Base-by-base conservation (phyloP, 2,797 vertebrate species). In the Craterocephalus amniculus region DNA sequence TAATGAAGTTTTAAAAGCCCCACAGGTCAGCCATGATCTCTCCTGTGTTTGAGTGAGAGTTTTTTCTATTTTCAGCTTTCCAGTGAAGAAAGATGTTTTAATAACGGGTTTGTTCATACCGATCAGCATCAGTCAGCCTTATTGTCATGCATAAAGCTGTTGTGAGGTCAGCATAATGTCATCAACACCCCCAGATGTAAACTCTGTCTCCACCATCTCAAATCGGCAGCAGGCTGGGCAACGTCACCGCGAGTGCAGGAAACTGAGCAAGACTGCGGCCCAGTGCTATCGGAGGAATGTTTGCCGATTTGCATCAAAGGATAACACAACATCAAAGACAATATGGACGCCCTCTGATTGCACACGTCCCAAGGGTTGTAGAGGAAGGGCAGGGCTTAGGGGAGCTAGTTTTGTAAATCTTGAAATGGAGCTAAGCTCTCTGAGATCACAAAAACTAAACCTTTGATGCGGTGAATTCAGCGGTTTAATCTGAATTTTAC, bases 291-390 rank as follows among this genome's bases (percentile, higher is more conserved):
- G 49, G 63, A 54, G 51, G 51, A 35, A 52, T 57, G 63, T 67
- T 79, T 63, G 71, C 75, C 72, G 79, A 90, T 86, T 84, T 58
- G 67, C 54, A 87, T 90, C 81, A 85, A 86, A 87, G 73, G 60
- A 45, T 67, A 60, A 81, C 82, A 75, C 68, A 35, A 35, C 79
- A 78, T 83, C 69, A 87, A 85, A 83, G 74, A 43, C 20, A 62
- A 72, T 78, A 67, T 54, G 64, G 77, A 63, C 29, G 14, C 58
- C 70, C 49, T 80, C 69, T 73, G 64, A 63, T 61, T 56, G 34
- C 65, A 70, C 51, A 26, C 10, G 64, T 86, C 78, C 70, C 62
- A 43, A 38, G 85, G 70, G 83, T 77, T 27, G 0, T n/a, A 13
- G 63, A 45, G 62, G 58, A 76, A 81, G 80, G 79, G 72, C 77